Evolutionary conservation across 2,113 vertebrate genomes (phyloP).

Genomic region (Psilopogon haemacephalus): DNA sequence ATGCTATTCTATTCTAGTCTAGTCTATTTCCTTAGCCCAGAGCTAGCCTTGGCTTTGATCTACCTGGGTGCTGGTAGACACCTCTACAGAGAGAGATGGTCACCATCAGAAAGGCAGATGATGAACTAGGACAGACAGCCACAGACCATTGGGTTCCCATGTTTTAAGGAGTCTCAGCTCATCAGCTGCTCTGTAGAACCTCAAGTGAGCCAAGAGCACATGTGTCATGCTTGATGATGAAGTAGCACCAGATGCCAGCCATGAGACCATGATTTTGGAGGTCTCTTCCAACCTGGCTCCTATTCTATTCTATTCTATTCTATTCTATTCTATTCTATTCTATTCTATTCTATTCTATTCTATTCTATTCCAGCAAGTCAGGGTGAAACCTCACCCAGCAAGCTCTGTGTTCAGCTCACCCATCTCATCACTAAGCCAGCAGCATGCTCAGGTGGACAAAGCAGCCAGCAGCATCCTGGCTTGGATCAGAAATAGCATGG

Average conservation of each 20-base stretch:
- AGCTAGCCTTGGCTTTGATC: neutral
- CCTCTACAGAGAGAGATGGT: neutral
- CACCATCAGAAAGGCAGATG: neutral
- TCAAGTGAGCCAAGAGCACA: accelerated
- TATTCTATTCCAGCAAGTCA: accelerated
- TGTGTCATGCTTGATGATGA: neutral
- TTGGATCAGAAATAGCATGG: too few species aligned
- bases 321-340: too few species aligned
- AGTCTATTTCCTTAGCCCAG: neutral
- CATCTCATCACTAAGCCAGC: neutral
- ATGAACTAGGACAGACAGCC: accelerated
- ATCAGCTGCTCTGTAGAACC: neutral
- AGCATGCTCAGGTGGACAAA: too few species aligned
- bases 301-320: too few species aligned
- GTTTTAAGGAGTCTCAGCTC: neutral
- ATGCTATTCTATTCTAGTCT: too few species aligned
- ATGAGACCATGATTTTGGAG: neutral
- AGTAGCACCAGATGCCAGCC: neutral
- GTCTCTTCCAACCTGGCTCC: too few species aligned
- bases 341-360: too few species aligned
- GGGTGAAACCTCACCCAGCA: neutral
- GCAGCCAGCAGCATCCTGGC: too few species aligned
- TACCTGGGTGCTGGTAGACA: neutral
- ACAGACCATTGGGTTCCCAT: accelerated
- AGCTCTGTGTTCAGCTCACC: neutral